Base-by-base conservation (phyloP, 1,140 invertebrate genomes). In the Neodiprion fabricii region DNA sequence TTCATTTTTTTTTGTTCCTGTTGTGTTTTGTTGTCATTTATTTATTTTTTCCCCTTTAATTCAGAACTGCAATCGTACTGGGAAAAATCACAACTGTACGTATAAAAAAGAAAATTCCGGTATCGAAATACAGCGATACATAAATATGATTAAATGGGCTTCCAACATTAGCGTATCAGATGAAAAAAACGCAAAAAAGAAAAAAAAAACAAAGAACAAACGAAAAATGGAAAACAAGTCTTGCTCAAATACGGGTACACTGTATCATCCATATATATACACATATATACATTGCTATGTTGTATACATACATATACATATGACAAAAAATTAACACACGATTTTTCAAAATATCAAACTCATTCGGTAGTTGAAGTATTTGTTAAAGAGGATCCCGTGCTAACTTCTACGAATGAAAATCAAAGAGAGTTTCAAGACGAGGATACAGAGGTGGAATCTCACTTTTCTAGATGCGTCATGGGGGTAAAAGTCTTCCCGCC, bases 1-100 rank as follows among this genome's bases (percentile, higher is more conserved):
- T 48, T 69, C 67, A 67, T 72, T 17, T 72, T 70, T 70, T 21
- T 53, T 47, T 12, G 17, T 21, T 21, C 17, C n/a, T 17, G 53
- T 61, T 17, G 11, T 61, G 11, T 61, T 40, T 61, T 17, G 53
- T 8, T 61, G n/a, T 61, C 53, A 61, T 61, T 61, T 21, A 21
- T 21, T 61, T 17, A 40, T 40, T 61, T 17, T 61, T 61, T 53
- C 50, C n/a, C 8, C 53, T 61, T 7, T 61, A 14, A n/a, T 61
- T 61, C 4, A 40, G 28, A 5, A 40, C 28, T 40, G 28, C n/a
- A 8, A 8, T 61, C 7, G 28, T 40, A 61, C n/a, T 61, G 9
- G 11, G 53, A 61, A 61, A 53, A 61, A 61, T 9, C 53, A 14
- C 53, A 61, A 61, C 53, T 12, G 53, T 61, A 17, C 28, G n/a